Base-by-base conservation (phyloP, 2,888 invertebrate species). In the Pterobdella sp. region DNA sequence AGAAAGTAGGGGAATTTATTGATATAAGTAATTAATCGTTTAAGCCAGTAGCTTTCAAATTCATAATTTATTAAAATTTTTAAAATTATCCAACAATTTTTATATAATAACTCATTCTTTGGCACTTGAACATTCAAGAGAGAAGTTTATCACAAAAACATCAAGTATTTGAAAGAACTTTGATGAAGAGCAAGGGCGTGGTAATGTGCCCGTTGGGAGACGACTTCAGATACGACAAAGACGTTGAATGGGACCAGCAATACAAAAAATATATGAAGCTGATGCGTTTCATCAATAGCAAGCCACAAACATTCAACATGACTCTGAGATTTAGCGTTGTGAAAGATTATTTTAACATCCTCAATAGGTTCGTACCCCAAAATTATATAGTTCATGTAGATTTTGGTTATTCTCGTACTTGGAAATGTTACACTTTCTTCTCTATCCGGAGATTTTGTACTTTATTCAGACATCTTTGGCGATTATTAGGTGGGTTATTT, bases 401-500 rank as follows among this genome's bases (percentile, higher is more conserved):
- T n/a, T n/a, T n/a, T n/a, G n/a, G n/a, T n/a, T n/a, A n/a, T n/a
- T n/a, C n/a, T n/a, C n/a, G n/a, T n/a, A n/a, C n/a, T n/a, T n/a
- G n/a, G n/a, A n/a, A n/a, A n/a, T n/a, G n/a, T n/a, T n/a, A n/a
- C n/a, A n/a, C n/a, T 76, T 35, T 75, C 78, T 0, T 37, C 76
- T 7, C 84, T 97, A 3, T 90, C 89, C 79, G 96, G 96, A 0
- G 97, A 97, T 81, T 97, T 97, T 83, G 95, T 94, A 82, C 94
- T 95, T 0, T 97, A 97, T 84, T 92, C 93, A 0, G 96, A 96
- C 81, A 92, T 94, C 76, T 77, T 80, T 65, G 76, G 78, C 65
- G 93, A 94, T 0, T 96, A 96, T 83, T 97, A 97, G 97, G 94
- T 93, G 1, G 97, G 97, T 0, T 97, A 94, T 84, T 97, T 88